Base-by-base conservation (phyloP, 2,113 vertebrate species). In the Psittacula cyanocephala region DNA sequence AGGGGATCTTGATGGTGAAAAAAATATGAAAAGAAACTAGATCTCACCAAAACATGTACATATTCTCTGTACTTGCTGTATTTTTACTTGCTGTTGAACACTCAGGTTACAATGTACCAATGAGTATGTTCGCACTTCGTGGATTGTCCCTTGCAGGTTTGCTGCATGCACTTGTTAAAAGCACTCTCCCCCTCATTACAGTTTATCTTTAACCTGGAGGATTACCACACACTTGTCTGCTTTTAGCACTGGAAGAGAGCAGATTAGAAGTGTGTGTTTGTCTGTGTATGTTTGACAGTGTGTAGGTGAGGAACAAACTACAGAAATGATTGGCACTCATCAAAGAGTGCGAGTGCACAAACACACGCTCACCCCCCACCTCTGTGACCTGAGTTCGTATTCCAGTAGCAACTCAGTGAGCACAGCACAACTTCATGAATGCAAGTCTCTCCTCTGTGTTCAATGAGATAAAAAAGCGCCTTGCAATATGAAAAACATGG, bases 381-480 rank as follows among this genome's bases (percentile, higher is more conserved):
- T 57, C 83, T 46, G 29, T 47, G 25, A 46, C 87, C 41, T 74
- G 86, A 18, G 59, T 92, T 96, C 7, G 0, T 95, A 88, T 97
- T 96, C 90, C 59, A 77, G 67, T n/a, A 80, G 81, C 75, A 96
- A 14, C 49, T 27, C 76, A 64, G 78, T 89, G 63, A 89, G 88
- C 50, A 35, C 63, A 87, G 80, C 67, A 72, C 44, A 89, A 81
- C 69, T 79, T 84, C 50, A 9, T 33, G 52, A 68, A 29, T 60
- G 75, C 3, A 8, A 76, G 72, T 64, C 69, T 95, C 67, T 90
- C 75, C 74, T 87, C 71, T 75, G 69, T 88, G 69, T 95, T 94
- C 76, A 91, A 9, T 92, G 89, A 79, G 35, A 85, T 52, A 39
- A 89, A 88, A 93, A 93, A 71, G 50, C 57, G 82, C 62, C 70